Evolutionary conservation across 1,140 invertebrate genomes (phyloP), one percentile per base, ranked within the genome.

Genomic region (Drosophila auraria): DNA sequence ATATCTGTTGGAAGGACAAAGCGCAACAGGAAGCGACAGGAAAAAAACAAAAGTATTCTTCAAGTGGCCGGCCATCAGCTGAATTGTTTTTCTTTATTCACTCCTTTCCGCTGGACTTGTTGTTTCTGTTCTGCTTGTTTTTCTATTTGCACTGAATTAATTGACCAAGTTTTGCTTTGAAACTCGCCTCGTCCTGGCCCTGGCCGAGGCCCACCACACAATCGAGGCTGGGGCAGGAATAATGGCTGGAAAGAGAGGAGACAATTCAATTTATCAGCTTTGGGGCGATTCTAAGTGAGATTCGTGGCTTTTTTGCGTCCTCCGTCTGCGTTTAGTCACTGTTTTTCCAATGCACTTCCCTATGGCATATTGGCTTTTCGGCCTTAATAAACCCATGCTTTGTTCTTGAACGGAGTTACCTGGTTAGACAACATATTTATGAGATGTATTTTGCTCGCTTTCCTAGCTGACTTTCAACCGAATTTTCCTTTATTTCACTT

Each of bases 141-240:
- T 62, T 30, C 50, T 63, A 56, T 73, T 66, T 42, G 54, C 40
- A 54, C 58, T 59, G 66, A 87, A 83, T 87, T 87, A 89, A 89
- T 89, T 81, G 81, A 78, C 64, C 73, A 83, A 87, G 78, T 87
- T 79, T 78, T 60, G 68, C 54, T 75, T 72, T 81, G 60, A 60
- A 76, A 63, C 65, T 49, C 30, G 40, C 51, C 23, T 56, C 20
- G 33, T 51, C 33, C 17, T 72, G 70, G 36, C 54, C 65, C 27
- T 61, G n/a, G n/a, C n/a, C n/a, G n/a, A n/a, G 60, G 65, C 65
- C 60, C 33, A 27, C 61, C 65, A 50, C 27, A 47, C 25, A 47
- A 44, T 25, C 33, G 36, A 11, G 8, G 33, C 8, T 25, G 3
- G 2, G 14, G 12, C 27, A 15, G 25, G 44, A 33, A 71, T 71